A percentile compares a stretch with the other conserved stretches of the same genome.
Conservation (phyloP, 2,888 invertebrate species). For the Andrena minutula region DNA sequence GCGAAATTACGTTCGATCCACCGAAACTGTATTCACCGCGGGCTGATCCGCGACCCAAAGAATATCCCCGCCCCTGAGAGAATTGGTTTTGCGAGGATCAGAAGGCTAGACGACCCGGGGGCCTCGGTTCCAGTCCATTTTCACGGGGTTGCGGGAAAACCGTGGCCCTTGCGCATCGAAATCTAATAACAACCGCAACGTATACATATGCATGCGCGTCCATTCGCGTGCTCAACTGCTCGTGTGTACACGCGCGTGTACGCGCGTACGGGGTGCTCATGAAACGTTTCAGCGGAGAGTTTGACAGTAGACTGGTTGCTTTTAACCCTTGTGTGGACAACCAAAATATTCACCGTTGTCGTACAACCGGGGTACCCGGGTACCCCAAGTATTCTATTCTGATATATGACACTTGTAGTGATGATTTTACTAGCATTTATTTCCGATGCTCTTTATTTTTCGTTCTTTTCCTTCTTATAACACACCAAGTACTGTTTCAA, state of each 20-base stretch:
- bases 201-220: conserved; percentile 57
- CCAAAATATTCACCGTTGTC: too few species aligned
- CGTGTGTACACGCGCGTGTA: conserved; percentile 3
- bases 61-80: neutral
- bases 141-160: conserved; percentile 25
- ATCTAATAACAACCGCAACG: conserved; percentile 59
- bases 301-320: neutral
- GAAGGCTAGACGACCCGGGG: conserved; percentile 1
- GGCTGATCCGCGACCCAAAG: neutral
- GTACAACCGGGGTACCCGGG: too few species aligned
- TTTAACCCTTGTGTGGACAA: too few species aligned
- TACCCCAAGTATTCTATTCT: too few species aligned
- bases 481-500: too few species aligned
- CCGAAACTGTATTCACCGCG: neutral
- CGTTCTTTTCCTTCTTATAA: too few species aligned
- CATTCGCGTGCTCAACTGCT: conserved; percentile 26
- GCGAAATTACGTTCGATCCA: neutral
- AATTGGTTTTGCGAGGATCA: conserved; percentile 15
- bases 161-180: conserved; percentile 49
- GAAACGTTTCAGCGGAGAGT: neutral
- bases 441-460: too few species aligned
- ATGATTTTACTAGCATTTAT: too few species aligned
- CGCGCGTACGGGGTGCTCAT: conserved; percentile 22
- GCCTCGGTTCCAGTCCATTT: conserved; percentile 27
- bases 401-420: too few species aligned